Evolutionary conservation across 2,888 invertebrate genomes (phyloP).

Genomic region (Spodoptera picta): DNA sequence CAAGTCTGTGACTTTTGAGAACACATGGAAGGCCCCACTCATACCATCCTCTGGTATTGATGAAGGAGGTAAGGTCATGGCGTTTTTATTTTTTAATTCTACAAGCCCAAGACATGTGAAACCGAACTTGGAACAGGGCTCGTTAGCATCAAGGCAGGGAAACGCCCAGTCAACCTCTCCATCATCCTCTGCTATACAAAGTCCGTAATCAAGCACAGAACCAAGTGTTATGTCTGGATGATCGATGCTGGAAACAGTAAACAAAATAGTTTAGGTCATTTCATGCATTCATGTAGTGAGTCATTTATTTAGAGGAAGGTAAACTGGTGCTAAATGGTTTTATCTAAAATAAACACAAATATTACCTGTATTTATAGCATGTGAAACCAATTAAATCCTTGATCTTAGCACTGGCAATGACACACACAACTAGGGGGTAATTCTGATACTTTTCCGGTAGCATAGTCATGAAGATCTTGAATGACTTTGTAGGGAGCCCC

Average conservation of each 20-base stretch:
- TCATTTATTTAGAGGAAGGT: slow-evolving; percentile 8
- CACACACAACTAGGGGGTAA: slow-evolving; percentile 94
- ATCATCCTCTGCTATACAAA: slow-evolving; percentile 98
- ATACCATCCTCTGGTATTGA: slow-evolving; percentile 80
- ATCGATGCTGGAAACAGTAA: slow-evolving; percentile 83
- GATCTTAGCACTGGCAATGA: slow-evolving; percentile 95
- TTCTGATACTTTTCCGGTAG: slow-evolving; percentile 93
- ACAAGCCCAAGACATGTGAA: slow-evolving; percentile 96
- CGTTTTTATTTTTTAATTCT: slow-evolving; percentile 89
- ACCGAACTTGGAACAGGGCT: slow-evolving; percentile 97
- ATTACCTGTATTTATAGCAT: slow-evolving; percentile 94
- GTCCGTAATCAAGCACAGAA: slow-evolving; percentile 92
- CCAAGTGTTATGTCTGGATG: slow-evolving; percentile 90
- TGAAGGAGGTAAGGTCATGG: slow-evolving; percentile 67
- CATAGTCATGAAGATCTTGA: slow-evolving; percentile 97
- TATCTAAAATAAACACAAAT: neutral
- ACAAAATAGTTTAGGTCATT: neutral
- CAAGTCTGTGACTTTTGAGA: slow-evolving; percentile 75
- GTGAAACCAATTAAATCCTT: slow-evolving; percentile 97
- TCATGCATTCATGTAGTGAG: too few relatives aligned
- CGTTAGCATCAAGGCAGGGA: slow-evolving; percentile 95
- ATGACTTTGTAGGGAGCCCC: slow-evolving; percentile 93
- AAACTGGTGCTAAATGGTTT: slow-evolving; percentile 1
- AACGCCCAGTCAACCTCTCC: slow-evolving; percentile 98
- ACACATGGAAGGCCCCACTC: slow-evolving; percentile 74